phyloP scores from a whole-genome alignment of 2,797 vertebrate species.

The Lophotriccus pileatus region DNA sequence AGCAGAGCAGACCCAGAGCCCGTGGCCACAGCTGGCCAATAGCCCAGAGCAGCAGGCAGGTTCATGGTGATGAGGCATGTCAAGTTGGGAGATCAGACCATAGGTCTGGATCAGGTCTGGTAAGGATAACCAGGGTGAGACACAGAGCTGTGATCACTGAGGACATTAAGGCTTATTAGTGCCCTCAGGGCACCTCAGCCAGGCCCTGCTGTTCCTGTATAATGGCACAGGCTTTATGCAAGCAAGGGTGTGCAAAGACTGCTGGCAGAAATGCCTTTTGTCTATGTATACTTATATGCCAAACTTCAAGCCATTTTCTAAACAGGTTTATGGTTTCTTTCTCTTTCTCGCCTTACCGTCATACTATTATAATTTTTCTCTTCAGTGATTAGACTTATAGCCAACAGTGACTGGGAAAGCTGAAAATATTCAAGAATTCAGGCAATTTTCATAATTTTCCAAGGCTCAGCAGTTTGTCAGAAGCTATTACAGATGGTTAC shows the following conservation, averaged over 20 bases:
- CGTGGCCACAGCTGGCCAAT: rapidly evolving
- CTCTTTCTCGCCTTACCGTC: background rate
- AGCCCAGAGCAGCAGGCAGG: background rate
- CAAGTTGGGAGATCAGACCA: background rate
- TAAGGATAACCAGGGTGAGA: background rate
- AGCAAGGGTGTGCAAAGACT: background rate
- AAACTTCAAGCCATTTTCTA: background rate
- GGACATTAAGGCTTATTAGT: background rate
- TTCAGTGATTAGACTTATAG: background rate
- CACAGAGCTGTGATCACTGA: background rate
- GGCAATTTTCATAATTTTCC: constrained; percentile 7
- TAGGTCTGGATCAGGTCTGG: background rate
- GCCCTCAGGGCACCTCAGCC: background rate
- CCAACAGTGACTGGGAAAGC: background rate
- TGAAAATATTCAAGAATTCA: background rate
- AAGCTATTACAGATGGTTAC: background rate
- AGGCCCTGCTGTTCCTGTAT: background rate
- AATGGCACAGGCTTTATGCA: background rate
- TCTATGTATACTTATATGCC: background rate
- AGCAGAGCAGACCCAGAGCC: background rate
- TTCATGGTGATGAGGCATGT: background rate
- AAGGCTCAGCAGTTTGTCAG: background rate
- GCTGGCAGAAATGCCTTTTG: background rate
- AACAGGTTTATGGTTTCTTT: background rate
- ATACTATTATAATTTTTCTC: background rate